Evolutionary conservation across 2,797 vertebrate species (phyloP).

Genomic region (Phrynocephalus vlangalii): DNA sequence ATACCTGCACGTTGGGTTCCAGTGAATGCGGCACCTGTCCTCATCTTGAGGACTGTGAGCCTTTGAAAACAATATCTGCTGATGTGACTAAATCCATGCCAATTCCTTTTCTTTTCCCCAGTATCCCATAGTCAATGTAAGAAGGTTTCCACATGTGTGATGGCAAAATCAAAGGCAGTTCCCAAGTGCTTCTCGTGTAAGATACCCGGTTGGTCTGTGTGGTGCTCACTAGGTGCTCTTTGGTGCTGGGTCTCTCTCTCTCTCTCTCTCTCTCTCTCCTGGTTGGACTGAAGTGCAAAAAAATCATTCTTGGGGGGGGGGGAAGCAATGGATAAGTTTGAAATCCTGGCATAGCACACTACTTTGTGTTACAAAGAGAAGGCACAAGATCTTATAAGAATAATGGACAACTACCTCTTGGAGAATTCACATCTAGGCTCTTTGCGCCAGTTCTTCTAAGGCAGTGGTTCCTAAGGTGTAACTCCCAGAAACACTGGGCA

Average conservation of each 20-base stretch:
- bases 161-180: constrained; percentile 86
- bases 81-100: constrained; percentile 62
- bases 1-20: background rate
- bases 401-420: constrained; percentile 3
- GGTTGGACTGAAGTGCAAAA: constrained; percentile 35
- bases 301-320: background rate
- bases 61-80: constrained; percentile 21
- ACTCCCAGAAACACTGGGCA: background rate
- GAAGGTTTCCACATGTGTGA: constrained; percentile 91
- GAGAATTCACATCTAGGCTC: background rate
- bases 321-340: constrained; percentile 60
- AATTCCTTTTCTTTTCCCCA: constrained; percentile 80
- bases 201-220: constrained; percentile 76
- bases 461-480: no score
- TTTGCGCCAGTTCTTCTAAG: background rate
- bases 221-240: constrained; percentile 57
- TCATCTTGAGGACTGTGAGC: constrained; percentile 25
- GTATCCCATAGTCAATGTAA: constrained; percentile 89
- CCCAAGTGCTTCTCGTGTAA: constrained; percentile 93
- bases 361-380: background rate
- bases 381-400: background rate
- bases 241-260: constrained; percentile 70
- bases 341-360: constrained; percentile 10
- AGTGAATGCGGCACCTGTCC: background rate
- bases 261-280: constrained; percentile 38